Conservation (phyloP, 2,888 invertebrate genomes). For the Labia minor region DNA sequence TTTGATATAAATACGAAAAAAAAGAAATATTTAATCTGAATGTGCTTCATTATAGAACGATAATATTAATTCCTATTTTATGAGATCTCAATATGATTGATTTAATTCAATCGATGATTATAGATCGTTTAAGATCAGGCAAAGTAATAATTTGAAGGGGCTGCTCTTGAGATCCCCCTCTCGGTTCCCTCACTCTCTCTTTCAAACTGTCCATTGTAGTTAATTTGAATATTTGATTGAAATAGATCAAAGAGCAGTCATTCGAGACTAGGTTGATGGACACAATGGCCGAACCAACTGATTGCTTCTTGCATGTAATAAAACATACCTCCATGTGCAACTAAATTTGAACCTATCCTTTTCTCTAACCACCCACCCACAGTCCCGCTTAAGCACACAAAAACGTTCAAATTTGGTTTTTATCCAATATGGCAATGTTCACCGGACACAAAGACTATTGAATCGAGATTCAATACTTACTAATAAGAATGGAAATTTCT, state of each 20-base stretch:
- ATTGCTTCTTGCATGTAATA: slow-evolving; percentile 13
- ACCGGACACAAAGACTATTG: background rate
- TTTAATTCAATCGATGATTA: too few species aligned
- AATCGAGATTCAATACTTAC: background rate
- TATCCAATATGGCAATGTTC: background rate
- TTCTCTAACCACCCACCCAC: background rate
- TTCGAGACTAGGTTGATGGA: slow-evolving; percentile 2
- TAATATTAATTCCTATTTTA: too few species aligned
- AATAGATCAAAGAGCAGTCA: slow-evolving; percentile 13
- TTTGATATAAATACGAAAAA: too few species aligned
- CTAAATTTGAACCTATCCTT: background rate
- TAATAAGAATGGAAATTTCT: slow-evolving; percentile 1
- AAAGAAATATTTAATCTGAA: too few species aligned
- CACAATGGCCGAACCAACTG: slow-evolving; percentile 1
- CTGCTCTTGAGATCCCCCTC: background rate
- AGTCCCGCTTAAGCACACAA: background rate
- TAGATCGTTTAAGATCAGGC: too few species aligned
- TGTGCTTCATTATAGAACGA: too few species aligned
- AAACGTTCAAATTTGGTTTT: slow-evolving; percentile 3
- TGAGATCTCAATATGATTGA: too few species aligned
- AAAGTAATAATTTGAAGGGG: background rate
- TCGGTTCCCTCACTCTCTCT: too few species aligned
- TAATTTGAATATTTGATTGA: slow-evolving; percentile 8
- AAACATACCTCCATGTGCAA: slow-evolving; percentile 13
- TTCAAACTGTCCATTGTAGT: background rate